Conservation (phyloP, 2,888 invertebrate genomes). For the Encarsia formosa region DNA sequence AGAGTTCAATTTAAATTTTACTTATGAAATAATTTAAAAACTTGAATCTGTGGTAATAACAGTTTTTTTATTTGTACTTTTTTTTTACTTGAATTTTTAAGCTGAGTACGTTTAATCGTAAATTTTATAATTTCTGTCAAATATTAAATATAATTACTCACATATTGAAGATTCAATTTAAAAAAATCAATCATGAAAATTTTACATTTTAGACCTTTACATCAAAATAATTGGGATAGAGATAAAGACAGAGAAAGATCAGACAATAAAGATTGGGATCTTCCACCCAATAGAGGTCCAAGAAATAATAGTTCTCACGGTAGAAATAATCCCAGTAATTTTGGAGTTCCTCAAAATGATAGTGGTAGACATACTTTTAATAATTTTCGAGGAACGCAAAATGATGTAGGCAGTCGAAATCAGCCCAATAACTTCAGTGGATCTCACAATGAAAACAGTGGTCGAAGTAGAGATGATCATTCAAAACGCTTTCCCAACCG, state of each 20-base stretch:
- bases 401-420: slow-evolving; percentile 36
- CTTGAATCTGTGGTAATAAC: too few species aligned
- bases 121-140: too few species aligned
- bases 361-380: slow-evolving; percentile 33
- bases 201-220: slow-evolving; percentile 34
- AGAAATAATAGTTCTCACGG: slow-evolving; percentile 35
- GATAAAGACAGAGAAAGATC: slow-evolving; percentile 33
- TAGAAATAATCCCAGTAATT: slow-evolving; percentile 35
- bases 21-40: too few species aligned
- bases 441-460: slow-evolving; percentile 33
- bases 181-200: too few species aligned
- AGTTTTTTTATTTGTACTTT: too few species aligned
- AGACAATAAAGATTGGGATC: slow-evolving; percentile 41
- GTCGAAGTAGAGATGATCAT: slow-evolving; percentile 37
- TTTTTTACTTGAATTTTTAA: too few species aligned
- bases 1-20: too few species aligned
- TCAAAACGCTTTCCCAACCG: slow-evolving; percentile 38
- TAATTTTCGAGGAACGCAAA: too few species aligned
- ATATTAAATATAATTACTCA: too few species aligned
- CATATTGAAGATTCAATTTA: too few species aligned
- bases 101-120: too few species aligned
- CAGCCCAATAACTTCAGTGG: slow-evolving; percentile 32
- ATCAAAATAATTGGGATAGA: slow-evolving; percentile 34
- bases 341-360: slow-evolving; percentile 34
- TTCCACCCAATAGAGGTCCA: slow-evolving; percentile 41